phyloP scores from a whole-genome alignment of 2,888 invertebrate species.

The Apocheima hispidaria region DNA sequence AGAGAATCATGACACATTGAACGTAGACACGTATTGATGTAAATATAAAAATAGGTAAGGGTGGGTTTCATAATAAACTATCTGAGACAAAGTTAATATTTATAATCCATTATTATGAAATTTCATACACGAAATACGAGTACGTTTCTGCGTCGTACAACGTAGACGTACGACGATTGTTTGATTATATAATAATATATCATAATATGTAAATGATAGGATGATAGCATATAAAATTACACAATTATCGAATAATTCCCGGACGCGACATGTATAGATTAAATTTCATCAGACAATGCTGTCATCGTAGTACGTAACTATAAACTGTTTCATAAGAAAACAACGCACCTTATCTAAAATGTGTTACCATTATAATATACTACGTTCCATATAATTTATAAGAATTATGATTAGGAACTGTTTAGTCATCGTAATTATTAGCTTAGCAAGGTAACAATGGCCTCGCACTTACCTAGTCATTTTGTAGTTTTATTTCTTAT shows the following conservation, averaged over 20 bases:
- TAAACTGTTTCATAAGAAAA: not conserved
- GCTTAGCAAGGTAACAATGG: not conserved
- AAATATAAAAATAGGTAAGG: no score
- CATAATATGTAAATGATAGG: not conserved
- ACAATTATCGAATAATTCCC: not conserved
- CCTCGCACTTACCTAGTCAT: not conserved
- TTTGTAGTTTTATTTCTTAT: no score
- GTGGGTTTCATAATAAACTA: no score
- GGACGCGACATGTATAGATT: not conserved
- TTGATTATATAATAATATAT: not conserved
- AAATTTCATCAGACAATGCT: constrained; percentile 5
- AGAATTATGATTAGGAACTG: constrained; percentile 5
- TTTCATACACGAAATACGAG: no score
- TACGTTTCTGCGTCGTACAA: no score
- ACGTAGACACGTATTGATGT: no score
- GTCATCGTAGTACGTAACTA: not conserved
- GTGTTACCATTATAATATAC: not conserved
- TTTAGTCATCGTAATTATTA: constrained; percentile 1
- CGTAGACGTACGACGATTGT: no score
- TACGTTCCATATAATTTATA: not conserved
- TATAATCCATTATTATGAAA: no score
- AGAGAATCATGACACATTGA: no score
- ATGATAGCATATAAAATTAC: not conserved
- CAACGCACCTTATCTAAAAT: not conserved
- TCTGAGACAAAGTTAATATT: no score